phyloP scores from a whole-genome alignment of 2,797 vertebrate genomes.

The Diglossa cyanea region DNA sequence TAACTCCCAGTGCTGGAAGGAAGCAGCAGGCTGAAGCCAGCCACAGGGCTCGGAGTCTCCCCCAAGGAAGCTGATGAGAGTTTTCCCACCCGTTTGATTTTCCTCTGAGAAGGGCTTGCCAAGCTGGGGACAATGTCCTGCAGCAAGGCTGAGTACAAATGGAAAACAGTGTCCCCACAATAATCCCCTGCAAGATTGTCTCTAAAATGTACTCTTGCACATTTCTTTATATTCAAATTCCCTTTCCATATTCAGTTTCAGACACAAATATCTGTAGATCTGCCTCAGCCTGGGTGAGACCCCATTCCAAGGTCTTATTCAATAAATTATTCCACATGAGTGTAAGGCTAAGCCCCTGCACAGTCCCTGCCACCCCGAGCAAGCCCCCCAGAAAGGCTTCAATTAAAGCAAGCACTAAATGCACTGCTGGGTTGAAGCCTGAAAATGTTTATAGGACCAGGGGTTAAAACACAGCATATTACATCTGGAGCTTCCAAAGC shows the following conservation, averaged over 20 bases:
- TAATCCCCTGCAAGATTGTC: background rate
- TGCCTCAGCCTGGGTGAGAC: background rate
- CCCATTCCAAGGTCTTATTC: background rate
- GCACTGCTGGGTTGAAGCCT: background rate
- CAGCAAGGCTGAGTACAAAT: background rate
- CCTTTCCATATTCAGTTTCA: background rate
- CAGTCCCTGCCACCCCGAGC: background rate
- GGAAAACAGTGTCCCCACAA: background rate
- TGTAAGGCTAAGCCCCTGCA: background rate
- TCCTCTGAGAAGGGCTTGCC: background rate
- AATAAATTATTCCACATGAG: background rate
- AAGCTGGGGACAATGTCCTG: fast-evolving
- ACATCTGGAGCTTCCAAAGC: background rate
- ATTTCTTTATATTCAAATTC: background rate
- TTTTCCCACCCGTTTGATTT: background rate
- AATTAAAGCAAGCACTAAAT: background rate
- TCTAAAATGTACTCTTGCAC: background rate
- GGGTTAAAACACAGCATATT: background rate
- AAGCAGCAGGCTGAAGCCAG: background rate
- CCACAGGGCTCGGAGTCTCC: background rate
- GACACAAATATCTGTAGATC: background rate
- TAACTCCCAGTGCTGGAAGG: background rate
- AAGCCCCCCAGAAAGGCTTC: background rate
- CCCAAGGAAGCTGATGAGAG: background rate
- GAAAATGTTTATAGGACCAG: background rate